Conservation (phyloP, 2,797 vertebrate species). For the Gallinago nigripennis region DNA sequence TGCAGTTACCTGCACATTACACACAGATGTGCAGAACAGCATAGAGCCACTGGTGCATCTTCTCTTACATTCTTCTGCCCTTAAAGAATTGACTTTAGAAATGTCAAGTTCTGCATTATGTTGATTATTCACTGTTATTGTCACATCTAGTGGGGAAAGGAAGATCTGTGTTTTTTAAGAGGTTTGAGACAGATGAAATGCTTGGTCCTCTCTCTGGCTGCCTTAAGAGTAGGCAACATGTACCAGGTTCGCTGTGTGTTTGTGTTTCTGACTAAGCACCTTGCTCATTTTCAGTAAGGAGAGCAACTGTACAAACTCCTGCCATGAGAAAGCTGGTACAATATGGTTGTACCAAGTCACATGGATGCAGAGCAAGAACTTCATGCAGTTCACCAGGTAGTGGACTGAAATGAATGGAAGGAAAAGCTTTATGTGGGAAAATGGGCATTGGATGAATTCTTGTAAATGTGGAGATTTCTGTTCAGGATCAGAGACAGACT, state of each 20-base stretch:
- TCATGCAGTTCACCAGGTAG: neutral
- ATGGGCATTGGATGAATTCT: neutral
- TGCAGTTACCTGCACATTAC: neutral
- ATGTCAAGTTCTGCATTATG: neutral
- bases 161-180: neutral
- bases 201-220: neutral
- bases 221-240: neutral
- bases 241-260: neutral
- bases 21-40: neutral
- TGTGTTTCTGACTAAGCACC: neutral
- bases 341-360: neutral
- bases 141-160: neutral
- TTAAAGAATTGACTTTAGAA: neutral
- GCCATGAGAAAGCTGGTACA: neutral
- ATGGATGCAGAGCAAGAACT: neutral
- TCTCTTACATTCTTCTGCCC: neutral
- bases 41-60: neutral
- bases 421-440: neutral
- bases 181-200: neutral
- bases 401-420: neutral
- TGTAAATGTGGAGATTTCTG: neutral
- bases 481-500: neutral
- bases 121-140: neutral
- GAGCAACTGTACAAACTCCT: neutral
- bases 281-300: neutral